Evolutionary conservation across 2,113 vertebrate genomes (phyloP).

Genomic region (Gallinago undulata): DNA sequence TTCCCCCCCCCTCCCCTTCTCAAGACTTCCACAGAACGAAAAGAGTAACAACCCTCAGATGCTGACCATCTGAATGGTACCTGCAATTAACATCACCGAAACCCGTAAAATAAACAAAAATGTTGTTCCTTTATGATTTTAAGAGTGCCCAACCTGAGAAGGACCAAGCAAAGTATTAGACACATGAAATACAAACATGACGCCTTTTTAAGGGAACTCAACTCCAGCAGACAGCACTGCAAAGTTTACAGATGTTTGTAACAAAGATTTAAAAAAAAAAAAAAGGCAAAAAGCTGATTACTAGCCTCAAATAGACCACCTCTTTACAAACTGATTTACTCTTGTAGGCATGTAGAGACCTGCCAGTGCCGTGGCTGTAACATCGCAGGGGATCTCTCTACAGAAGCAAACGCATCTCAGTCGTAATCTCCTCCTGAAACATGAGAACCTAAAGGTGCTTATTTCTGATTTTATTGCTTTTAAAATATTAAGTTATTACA

Average conservation of each 20-base stretch:
- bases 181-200: not conserved
- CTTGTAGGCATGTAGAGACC: not conserved
- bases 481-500: constrained; percentile 40
- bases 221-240: not conserved
- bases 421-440: not conserved
- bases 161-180: not conserved
- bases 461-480: constrained; percentile 28
- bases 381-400: not conserved
- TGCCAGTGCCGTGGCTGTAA: not conserved
- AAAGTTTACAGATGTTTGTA: not conserved
- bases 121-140: not conserved
- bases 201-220: not conserved
- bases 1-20: not conserved
- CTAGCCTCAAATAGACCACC: not conserved
- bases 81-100: not conserved
- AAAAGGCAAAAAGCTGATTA: not conserved
- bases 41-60: not conserved
- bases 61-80: not conserved
- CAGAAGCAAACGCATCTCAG: not conserved
- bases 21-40: not conserved
- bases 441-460: not conserved
- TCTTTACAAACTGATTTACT: not conserved
- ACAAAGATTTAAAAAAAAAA: not conserved
- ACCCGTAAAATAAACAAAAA: not conserved
- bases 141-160: not conserved